Conservation (phyloP, 2,113 vertebrate species). For the Macrotus californicus region DNA sequence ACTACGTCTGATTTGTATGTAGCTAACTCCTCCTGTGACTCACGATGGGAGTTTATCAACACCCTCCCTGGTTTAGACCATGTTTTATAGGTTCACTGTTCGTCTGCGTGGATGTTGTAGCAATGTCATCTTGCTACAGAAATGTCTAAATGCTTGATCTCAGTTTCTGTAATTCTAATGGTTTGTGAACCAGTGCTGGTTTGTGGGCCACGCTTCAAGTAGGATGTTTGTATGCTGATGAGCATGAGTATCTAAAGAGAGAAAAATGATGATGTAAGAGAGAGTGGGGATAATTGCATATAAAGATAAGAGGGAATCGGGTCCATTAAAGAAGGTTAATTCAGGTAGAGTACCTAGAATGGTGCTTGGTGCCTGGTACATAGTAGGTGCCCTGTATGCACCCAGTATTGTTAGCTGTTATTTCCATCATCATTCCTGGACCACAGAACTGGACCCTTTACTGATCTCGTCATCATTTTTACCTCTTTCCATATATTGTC, state of each 20-base stretch:
- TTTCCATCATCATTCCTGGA: background rate
- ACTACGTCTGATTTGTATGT: background rate
- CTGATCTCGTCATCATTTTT: background rate
- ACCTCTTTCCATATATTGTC: background rate
- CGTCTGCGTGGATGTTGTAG: background rate
- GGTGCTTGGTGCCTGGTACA: background rate
- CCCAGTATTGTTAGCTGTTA: background rate
- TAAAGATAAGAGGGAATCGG: background rate
- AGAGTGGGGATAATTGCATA: background rate
- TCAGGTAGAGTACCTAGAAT: background rate
- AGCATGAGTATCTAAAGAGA: background rate
- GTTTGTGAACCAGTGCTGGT: background rate
- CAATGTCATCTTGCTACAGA: background rate
- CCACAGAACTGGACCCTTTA: background rate
- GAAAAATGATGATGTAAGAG: background rate
- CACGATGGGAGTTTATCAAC: background rate
- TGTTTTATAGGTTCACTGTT: background rate
- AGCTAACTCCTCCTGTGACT: background rate
- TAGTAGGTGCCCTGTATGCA: background rate
- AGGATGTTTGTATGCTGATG: background rate
- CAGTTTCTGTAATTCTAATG: background rate
- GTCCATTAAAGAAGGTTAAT: background rate
- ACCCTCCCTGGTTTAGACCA: background rate
- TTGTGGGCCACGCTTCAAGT: background rate
- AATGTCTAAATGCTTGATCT: background rate